Conservation (phyloP, 2,888 invertebrate genomes). For the Pammene aurita region DNA sequence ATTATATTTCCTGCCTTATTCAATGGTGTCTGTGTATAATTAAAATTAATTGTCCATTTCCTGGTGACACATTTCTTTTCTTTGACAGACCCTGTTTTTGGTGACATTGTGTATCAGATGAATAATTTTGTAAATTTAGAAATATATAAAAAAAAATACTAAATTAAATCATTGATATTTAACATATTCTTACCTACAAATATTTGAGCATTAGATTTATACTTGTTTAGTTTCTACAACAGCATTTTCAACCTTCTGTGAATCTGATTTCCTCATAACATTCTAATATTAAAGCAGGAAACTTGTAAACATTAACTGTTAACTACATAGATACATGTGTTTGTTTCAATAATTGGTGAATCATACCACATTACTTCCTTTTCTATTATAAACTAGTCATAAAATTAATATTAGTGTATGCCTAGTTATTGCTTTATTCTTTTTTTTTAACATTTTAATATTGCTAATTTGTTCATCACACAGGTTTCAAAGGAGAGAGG, state of each 20-base stretch:
- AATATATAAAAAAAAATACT: background rate
- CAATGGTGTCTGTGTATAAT: slow-evolving; percentile 14
- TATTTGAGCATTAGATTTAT: too few species aligned
- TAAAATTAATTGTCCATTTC: slow-evolving; percentile 25
- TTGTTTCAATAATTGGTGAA: background rate
- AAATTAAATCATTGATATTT: too few species aligned
- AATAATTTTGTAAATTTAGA: background rate
- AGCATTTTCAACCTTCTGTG: background rate
- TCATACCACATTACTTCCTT: slow-evolving; percentile 9
- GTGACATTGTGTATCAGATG: background rate
- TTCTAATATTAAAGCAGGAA: slow-evolving; percentile 20
- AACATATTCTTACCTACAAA: too few species aligned
- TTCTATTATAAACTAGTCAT: background rate
- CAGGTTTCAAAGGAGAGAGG: slow-evolving; percentile 97
- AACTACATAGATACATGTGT: background rate
- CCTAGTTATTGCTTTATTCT: background rate
- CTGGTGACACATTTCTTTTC: slow-evolving; percentile 7
- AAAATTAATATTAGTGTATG: background rate
- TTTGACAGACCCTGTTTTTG: background rate
- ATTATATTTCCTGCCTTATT: slow-evolving; percentile 29
- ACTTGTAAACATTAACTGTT: too few species aligned
- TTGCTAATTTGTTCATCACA: slow-evolving; percentile 43
- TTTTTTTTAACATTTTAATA: background rate
- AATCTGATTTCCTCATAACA: slow-evolving; percentile 4
- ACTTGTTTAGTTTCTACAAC: too few species aligned